Conservation (phyloP, 2,888 invertebrate genomes). For the Sympetrum striolatum region DNA sequence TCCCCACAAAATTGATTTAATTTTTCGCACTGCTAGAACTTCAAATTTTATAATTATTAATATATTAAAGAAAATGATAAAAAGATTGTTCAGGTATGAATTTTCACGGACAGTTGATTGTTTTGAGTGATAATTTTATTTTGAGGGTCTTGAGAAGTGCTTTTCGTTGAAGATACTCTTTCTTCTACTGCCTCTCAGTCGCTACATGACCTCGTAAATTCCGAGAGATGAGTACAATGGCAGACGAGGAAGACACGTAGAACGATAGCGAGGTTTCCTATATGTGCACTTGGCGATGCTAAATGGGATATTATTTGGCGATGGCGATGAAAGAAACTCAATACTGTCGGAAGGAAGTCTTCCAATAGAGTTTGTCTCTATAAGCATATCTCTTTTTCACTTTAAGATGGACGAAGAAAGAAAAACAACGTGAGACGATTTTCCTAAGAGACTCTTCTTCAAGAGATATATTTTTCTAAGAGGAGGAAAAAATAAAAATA, state of each 20-base stretch:
- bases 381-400: background rate
- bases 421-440: too few relatives aligned
- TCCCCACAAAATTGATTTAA: too few relatives aligned
- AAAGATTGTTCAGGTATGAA: too few relatives aligned
- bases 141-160: too few relatives aligned
- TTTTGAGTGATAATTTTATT: too few relatives aligned
- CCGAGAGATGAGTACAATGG: background rate
- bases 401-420: background rate
- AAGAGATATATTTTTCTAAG: too few relatives aligned
- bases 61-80: too few relatives aligned
- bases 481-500: too few relatives aligned
- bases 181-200: background rate
- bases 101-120: too few relatives aligned
- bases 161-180: background rate
- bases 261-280: background rate
- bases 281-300: background rate
- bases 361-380: background rate
- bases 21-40: too few relatives aligned
- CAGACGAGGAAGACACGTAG: background rate
- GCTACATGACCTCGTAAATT: background rate
- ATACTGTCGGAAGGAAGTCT: background rate
- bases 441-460: too few relatives aligned
- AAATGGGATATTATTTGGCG: background rate
- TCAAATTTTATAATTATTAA: too few relatives aligned
- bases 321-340: background rate